phyloP scores from a whole-genome alignment of 2,888 invertebrate species.

The Mythimna ferrago region DNA sequence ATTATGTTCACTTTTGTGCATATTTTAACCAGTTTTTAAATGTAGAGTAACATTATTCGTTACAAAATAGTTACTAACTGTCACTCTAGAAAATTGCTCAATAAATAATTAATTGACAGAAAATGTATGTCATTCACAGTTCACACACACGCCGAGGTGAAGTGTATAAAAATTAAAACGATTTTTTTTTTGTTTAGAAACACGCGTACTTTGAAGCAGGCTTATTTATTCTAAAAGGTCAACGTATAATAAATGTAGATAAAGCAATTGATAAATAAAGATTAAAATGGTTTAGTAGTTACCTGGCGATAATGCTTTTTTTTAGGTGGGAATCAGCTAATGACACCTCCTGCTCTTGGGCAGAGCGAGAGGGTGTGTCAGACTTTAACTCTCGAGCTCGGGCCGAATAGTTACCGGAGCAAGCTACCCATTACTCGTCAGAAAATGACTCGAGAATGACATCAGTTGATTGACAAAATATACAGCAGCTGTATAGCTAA shows the following conservation, averaged over 20 bases:
- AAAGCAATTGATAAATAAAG: slow-evolving; percentile 20
- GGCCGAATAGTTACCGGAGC: no score
- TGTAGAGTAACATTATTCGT: background rate
- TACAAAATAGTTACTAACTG: background rate
- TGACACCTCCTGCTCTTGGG: no score
- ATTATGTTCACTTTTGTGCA: background rate
- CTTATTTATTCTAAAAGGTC: slow-evolving; percentile 52
- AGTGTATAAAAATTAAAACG: slow-evolving; percentile 31
- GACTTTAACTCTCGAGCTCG: no score
- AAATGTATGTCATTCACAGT: slow-evolving; percentile 40
- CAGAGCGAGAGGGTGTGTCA: no score
- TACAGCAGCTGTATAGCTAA: no score
- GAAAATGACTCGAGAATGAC: no score
- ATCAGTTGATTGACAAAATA: background rate
- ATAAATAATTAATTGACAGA: slow-evolving; percentile 19
- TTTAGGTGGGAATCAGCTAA: no score
- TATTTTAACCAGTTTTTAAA: background rate
- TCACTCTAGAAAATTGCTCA: slow-evolving; percentile 11
- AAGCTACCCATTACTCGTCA: no score
- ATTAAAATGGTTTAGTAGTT: slow-evolving; percentile 9
- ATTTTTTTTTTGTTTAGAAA: slow-evolving; percentile 42
- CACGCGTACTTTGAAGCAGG: slow-evolving; percentile 5
- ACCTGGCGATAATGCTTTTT: background rate
- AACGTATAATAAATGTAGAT: slow-evolving; percentile 33
- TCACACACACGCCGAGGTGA: slow-evolving; percentile 30